These are phyloP conservation scores for Acholoe squamosa DNA, from an alignment of 2,888 invertebrate species.

Conservation along the genomic window DNA sequence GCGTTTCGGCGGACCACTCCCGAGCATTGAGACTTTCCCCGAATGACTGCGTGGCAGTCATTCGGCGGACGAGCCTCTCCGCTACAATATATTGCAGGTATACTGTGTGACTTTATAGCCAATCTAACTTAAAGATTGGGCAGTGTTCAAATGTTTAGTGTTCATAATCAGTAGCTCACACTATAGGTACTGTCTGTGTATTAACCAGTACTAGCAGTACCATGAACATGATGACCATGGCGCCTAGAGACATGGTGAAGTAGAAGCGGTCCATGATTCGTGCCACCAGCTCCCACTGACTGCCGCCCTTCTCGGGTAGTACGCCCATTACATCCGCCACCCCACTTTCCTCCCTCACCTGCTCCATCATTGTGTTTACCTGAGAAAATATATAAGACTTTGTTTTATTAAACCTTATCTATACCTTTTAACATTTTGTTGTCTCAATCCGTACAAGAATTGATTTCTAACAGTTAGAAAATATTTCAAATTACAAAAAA, in stretches of 20 bases:
- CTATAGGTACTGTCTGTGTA: neutral
- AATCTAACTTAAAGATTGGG: too few species aligned
- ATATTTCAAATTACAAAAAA: too few species aligned
- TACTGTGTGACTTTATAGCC: too few species aligned
- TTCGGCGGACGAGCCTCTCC: too few species aligned
- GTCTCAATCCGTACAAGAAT: neutral
- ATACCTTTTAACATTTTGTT: neutral
- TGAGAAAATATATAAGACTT: neutral
- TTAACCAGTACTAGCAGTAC: neutral
- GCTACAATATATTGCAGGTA: too few species aligned
- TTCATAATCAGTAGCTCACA: too few species aligned
- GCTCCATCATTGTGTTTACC: neutral
- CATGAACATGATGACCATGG: neutral
- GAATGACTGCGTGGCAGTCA: too few species aligned
- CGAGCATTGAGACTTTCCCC: too few species aligned
- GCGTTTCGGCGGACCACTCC: too few species aligned
- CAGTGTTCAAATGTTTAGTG: too few species aligned
- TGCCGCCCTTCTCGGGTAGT: neutral
- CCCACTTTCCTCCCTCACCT: neutral
- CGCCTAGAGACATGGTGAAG: neutral
- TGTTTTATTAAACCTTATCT: neutral
- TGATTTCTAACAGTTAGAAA: too few species aligned
- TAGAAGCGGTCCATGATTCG: constrained; percentile 17
- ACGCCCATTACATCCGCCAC: neutral
- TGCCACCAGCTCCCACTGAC: neutral